Evolutionary conservation across 2,113 vertebrate genomes (phyloP).

Genomic region (Pteropus alecto): DNA sequence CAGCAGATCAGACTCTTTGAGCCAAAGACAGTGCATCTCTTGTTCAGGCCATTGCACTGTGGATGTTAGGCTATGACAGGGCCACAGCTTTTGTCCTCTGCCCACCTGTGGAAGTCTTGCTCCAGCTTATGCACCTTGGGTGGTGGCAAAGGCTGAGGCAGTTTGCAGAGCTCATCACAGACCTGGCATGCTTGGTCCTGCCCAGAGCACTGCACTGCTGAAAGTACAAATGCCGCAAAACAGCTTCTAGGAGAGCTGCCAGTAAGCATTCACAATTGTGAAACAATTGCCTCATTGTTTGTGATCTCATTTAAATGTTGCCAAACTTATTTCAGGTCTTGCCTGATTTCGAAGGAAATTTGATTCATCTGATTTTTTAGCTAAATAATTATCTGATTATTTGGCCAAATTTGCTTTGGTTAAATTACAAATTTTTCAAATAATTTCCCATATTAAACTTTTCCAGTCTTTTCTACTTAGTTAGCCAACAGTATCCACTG

Average conservation of each 20-base stretch:
- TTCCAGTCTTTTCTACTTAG: background rate
- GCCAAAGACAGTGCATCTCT: background rate
- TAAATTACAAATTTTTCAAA: background rate
- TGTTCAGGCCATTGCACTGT: rapidly evolving
- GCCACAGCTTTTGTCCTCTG: background rate
- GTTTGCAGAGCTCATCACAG: background rate
- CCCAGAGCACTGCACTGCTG: background rate
- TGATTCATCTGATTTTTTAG: background rate
- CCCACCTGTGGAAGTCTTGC: rapidly evolving
- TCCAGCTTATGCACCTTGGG: background rate
- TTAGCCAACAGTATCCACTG: background rate
- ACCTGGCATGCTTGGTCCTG: background rate
- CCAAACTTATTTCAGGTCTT: background rate
- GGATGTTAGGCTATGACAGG: background rate
- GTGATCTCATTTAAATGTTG: background rate
- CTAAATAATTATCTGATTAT: background rate
- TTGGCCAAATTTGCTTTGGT: background rate
- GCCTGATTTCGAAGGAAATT: background rate
- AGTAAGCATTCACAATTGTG: rapidly evolving
- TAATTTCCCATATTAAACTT: background rate
- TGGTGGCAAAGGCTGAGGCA: rapidly evolving
- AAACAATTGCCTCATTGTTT: background rate
- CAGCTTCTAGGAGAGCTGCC: background rate
- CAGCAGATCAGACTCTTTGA: background rate
- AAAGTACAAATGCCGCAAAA: background rate